Evolutionary conservation across 1,140 invertebrate genomes (phyloP).

Genomic region (Homarus americanus): DNA sequence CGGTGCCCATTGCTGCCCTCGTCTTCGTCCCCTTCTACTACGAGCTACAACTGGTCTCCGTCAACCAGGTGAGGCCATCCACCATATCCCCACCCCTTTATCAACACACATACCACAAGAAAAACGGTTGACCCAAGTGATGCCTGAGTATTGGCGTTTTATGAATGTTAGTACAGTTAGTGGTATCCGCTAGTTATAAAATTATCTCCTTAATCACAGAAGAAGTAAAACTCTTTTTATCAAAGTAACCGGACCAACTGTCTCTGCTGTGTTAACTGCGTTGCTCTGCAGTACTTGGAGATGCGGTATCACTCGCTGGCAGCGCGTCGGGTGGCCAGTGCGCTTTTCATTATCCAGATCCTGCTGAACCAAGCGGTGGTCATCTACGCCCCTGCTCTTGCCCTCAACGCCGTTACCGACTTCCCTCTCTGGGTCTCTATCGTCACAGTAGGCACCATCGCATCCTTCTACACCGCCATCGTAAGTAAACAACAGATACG

Average conservation of each 20-base stretch:
- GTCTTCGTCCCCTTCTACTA: conserved; percentile 28
- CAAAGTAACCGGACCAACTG: too few relatives aligned
- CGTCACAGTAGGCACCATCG: conserved; percentile 88
- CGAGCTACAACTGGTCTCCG: conserved; percentile 3
- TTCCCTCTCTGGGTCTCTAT: conserved; percentile 86
- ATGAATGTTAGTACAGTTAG: too few relatives aligned
- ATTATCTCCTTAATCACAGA: too few relatives aligned
- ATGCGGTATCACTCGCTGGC: conserved; percentile 84
- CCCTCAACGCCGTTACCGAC: conserved; percentile 77
- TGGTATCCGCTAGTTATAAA: too few relatives aligned
- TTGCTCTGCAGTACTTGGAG: conserved; percentile 88
- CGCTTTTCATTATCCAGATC: conserved; percentile 88
- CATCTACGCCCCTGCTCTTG: conserved; percentile 51
- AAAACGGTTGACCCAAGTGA: too few relatives aligned
- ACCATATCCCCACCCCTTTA: not conserved
- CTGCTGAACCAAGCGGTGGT: conserved; percentile 83
- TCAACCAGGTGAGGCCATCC: conserved; percentile 21
- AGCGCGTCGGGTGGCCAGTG: conserved; percentile 85
- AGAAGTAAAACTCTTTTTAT: too few relatives aligned
- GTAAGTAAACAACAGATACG: too few relatives aligned
- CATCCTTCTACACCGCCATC: conserved; percentile 91
- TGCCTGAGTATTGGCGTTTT: too few relatives aligned
- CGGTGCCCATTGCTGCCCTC: conserved; percentile 8
- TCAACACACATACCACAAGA: not conserved
- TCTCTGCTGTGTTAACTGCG: too few relatives aligned